Evolutionary conservation across 2,113 vertebrate genomes (phyloP).

Genomic region (Apus apus): DNA sequence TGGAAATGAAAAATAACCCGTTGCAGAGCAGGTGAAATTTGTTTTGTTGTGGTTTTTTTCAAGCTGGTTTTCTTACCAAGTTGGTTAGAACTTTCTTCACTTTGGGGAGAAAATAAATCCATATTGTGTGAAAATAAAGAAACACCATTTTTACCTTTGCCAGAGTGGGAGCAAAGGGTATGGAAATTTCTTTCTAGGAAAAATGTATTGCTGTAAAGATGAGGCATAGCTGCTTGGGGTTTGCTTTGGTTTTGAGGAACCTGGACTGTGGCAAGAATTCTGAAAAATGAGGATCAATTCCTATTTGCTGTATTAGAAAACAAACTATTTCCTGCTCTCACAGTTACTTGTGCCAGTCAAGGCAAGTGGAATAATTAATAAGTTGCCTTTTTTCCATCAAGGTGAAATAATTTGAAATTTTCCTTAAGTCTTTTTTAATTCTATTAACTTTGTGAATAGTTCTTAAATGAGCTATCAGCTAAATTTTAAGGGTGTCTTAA

Average conservation of each 20-base stretch:
- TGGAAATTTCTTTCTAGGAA: neutral
- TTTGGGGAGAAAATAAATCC: neutral
- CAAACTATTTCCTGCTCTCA: neutral
- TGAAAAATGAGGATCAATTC: neutral
- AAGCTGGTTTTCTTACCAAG: neutral
- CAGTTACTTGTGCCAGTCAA: neutral
- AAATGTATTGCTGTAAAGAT: neutral
- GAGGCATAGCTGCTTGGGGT: neutral
- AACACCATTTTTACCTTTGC: neutral
- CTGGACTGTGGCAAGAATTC: neutral
- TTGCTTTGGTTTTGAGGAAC: neutral
- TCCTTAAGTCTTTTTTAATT: neutral
- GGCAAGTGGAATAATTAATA: neutral
- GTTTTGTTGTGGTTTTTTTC: constrained; percentile 57
- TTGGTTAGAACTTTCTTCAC: neutral
- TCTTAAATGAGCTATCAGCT: neutral
- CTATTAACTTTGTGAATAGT: neutral
- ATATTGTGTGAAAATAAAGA: neutral
- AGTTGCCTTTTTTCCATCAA: neutral
- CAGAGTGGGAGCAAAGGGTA: neutral
- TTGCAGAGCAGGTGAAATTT: constrained; percentile 34
- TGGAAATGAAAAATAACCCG: constrained; percentile 48
- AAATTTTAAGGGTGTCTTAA: neutral
- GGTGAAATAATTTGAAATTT: neutral
- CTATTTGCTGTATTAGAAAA: neutral